Evolutionary conservation across 2,113 vertebrate species (phyloP).

Genomic region (Ammodytes marinus): DNA sequence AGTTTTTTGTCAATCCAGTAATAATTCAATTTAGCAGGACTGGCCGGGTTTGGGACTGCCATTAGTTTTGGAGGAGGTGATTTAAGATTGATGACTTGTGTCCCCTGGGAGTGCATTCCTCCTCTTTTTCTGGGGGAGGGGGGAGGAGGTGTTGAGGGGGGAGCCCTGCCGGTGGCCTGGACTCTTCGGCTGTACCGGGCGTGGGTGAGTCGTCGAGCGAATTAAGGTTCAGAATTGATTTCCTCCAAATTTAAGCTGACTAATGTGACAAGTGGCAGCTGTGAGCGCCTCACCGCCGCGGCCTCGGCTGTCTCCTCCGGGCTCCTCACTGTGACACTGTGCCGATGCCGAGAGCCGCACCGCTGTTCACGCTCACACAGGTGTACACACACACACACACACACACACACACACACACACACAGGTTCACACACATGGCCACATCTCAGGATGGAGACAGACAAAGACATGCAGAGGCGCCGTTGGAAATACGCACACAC

Average conservation of each 20-base stretch:
- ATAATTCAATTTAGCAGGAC: constrained; percentile 87
- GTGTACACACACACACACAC: constrained; percentile 50
- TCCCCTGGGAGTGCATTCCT: constrained; percentile 81
- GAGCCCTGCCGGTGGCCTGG: constrained; percentile 67
- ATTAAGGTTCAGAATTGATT: constrained; percentile 88
- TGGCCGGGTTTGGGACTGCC: constrained; percentile 77
- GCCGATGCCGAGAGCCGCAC: constrained; percentile 71
- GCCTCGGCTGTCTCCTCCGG: constrained; percentile 85
- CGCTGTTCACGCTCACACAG: constrained; percentile 51
- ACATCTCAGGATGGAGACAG: constrained; percentile 69
- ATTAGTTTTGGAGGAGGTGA: constrained; percentile 85
- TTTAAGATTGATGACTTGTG: constrained; percentile 89
- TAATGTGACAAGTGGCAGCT: constrained; percentile 88
- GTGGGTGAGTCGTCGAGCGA: constrained; percentile 84
- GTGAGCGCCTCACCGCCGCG: constrained; percentile 78
- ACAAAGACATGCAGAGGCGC: constrained; percentile 64
- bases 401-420: constrained; percentile 14
- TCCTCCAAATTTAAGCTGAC: constrained; percentile 86
- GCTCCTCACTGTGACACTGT: constrained; percentile 85
- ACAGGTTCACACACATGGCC: constrained; percentile 64
- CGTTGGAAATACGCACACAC: constrained; percentile 36
- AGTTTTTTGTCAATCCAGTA: constrained; percentile 85
- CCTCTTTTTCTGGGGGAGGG: constrained; percentile 44
- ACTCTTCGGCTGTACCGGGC: constrained; percentile 75
- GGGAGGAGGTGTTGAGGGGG: background rate